phyloP scores from a whole-genome alignment of 2,113 vertebrate genomes.

The Marcusenius ussheri region DNA sequence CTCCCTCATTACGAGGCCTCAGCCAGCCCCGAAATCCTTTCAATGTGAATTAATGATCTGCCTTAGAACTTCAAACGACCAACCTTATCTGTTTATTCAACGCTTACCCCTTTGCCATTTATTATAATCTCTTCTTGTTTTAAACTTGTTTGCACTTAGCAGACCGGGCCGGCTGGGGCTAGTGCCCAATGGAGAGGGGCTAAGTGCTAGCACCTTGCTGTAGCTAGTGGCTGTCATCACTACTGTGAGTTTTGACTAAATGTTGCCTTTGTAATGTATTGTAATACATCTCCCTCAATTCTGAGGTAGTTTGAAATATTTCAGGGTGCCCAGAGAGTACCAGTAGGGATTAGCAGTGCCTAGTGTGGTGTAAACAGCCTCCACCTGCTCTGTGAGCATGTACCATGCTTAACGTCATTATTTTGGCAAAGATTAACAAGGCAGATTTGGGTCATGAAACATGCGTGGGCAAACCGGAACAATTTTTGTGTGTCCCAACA shows the following conservation, averaged over 20 bases:
- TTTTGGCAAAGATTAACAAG: neutral
- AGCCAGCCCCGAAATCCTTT: neutral
- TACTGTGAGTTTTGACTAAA: neutral
- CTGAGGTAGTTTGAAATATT: neutral
- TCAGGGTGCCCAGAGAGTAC: neutral
- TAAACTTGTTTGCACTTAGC: neutral
- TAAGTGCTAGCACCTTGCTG: neutral
- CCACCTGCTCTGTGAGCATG: neutral
- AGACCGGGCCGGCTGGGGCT: neutral
- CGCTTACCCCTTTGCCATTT: neutral
- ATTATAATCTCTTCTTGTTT: neutral
- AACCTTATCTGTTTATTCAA: neutral
- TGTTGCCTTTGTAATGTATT: neutral
- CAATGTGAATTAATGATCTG: constrained; percentile 1
- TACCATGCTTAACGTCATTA: neutral
- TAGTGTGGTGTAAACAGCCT: neutral
- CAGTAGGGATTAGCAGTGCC: neutral
- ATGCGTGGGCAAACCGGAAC: neutral
- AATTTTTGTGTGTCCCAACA: neutral
- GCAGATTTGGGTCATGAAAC: neutral
- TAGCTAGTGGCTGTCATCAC: neutral
- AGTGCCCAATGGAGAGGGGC: neutral
- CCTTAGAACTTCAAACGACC: neutral
- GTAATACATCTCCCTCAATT: neutral
- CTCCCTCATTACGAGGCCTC: neutral